Base-by-base conservation (phyloP, 1,140 invertebrate species). In the Drosophila malerkotliana region DNA sequence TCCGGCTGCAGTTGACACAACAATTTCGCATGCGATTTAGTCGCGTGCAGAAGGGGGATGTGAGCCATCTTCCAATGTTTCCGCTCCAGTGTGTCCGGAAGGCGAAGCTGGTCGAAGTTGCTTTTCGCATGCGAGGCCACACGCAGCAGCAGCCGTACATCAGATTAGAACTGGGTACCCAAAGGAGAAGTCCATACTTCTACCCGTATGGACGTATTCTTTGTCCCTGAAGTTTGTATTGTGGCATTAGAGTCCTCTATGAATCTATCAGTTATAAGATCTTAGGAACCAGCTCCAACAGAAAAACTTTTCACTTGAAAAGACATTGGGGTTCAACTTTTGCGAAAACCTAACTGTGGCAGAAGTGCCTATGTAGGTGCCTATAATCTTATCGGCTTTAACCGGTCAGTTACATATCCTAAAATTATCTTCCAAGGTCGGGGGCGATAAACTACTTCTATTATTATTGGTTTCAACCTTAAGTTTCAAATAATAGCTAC, bases 1-100 rank as follows among this genome's bases (percentile, higher is more conserved):
- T 55, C 61, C 69, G 69, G 59, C 47, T 87, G 82, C 66, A 87
- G 73, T 81, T 82, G 74, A 82, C 83, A 88, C 66, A 74, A 79
- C 75, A 75, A 77, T 78, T 87, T 78, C 63, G 66, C 74, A 69
- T 75, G 56, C 74, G 53, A 76, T 76, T 82, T 87, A 59, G 82
- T 52, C 60, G 45, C 63, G 41, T 32, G 39, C 51, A 39, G 57
- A 67, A 68, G 32, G 62, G 32, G 28, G 10, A 12, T 12, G 4
- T 15, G 24, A 30, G 56, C 49, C 47, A 62, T 75, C 24, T 28
- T 60, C 10, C 34, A n/a, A 37, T 37, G 59, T 47, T 75, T 61
- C 67, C 51, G 77, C 77, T 61, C 77, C 59, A 79, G 68, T 81
- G 76, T 34, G 21, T 39, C 21, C 28, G 34, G 66, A 55, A 74